Evolutionary conservation across 2,797 vertebrate genomes (phyloP).

Genomic region (Rhabdomys pumilio): DNA sequence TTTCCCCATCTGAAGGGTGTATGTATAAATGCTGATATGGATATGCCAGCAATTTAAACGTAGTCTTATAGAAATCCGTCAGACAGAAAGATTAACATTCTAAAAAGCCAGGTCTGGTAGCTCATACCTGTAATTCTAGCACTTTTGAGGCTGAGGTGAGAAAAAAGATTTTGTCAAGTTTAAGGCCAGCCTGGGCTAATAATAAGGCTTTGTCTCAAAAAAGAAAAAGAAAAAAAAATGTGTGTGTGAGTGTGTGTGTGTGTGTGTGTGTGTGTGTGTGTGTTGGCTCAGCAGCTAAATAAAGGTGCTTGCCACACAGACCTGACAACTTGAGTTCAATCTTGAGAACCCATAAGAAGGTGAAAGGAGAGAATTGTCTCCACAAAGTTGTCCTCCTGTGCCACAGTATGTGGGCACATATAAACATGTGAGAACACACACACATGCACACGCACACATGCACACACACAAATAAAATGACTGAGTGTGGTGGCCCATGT

Average conservation of each 20-base stretch:
- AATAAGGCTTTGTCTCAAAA: neutral
- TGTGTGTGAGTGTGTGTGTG: neutral
- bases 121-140: neutral
- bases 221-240: neutral
- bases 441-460: neutral
- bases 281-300: neutral
- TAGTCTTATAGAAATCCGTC: conserved; percentile 40
- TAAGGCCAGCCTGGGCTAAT: neutral
- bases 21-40: no score
- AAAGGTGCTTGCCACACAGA: neutral
- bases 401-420: neutral
- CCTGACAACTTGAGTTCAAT: neutral
- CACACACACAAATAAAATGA: neutral
- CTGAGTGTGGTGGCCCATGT: neutral
- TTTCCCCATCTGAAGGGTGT: neutral
- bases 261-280: neutral
- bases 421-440: neutral
- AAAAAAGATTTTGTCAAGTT: neutral
- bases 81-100: conserved; percentile 33
- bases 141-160: neutral
- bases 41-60: neutral
- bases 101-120: neutral
- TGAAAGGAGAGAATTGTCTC: neutral
- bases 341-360: neutral
- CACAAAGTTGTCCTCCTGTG: neutral